phyloP scores from a whole-genome alignment of 2,888 invertebrate species.

The Ashinkailepas kermadecensis region DNA sequence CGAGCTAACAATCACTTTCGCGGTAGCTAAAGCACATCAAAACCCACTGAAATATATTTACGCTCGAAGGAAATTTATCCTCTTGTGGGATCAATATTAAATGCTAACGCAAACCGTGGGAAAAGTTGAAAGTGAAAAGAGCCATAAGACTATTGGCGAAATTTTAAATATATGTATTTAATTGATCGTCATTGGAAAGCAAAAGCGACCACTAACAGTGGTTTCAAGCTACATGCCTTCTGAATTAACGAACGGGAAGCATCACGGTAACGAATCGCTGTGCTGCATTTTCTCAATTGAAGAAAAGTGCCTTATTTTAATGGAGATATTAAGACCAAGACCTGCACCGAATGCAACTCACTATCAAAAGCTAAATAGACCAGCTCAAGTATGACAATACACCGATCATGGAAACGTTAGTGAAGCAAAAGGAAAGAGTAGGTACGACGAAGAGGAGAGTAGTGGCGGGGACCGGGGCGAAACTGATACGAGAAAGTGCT shows the following conservation, averaged over 20 bases:
- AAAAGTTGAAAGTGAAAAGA: not conserved
- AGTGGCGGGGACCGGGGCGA: too few species aligned
- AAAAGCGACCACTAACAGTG: not conserved
- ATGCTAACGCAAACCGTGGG: not conserved
- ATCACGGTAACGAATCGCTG: too few species aligned
- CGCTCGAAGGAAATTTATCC: not conserved
- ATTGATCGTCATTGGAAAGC: not conserved
- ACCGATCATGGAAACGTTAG: too few species aligned
- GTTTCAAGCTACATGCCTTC: not conserved
- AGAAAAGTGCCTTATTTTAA: too few species aligned
- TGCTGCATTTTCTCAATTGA: too few species aligned
- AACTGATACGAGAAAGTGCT: not conserved
- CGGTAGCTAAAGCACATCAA: constrained; percentile 17
- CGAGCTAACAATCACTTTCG: constrained; percentile 4
- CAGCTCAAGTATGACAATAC: too few species aligned
- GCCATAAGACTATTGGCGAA: not conserved
- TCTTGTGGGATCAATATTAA: not conserved
- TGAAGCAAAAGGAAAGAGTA: too few species aligned
- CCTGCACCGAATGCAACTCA: too few species aligned
- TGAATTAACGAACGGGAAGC: not conserved
- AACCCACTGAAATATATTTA: constrained; percentile 23
- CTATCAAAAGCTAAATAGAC: too few species aligned
- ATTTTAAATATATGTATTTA: not conserved
- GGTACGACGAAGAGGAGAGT: too few species aligned
- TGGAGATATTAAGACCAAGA: too few species aligned